These are phyloP conservation scores for Gymnocypris eckloni DNA, from an alignment of 2,797 vertebrate genomes.

Conservation along the genomic window DNA sequence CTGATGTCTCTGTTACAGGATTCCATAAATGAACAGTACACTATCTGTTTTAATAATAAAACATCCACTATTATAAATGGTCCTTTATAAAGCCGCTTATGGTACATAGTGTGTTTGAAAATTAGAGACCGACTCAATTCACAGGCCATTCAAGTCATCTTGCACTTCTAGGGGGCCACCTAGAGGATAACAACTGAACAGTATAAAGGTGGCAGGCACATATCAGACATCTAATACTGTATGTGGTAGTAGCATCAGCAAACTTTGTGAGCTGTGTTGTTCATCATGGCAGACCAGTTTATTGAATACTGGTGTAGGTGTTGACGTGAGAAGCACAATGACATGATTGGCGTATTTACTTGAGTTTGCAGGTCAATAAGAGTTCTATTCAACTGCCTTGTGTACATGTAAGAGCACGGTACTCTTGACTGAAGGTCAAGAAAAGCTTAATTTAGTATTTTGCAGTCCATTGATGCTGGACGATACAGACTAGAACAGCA, in stretches of 20 bases:
- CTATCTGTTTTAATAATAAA: neutral
- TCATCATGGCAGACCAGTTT: neutral
- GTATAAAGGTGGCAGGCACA: neutral
- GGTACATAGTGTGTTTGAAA: conserved; percentile 26
- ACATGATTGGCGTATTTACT: neutral
- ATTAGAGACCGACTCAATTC: neutral
- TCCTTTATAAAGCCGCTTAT: conserved; percentile 20
- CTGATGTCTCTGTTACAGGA: neutral
- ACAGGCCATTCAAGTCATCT: neutral
- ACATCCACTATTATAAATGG: neutral
- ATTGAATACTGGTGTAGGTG: neutral
- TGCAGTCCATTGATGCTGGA: too few species aligned
- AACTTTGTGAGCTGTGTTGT: neutral
- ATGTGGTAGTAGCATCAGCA: neutral
- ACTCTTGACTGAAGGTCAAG: too few species aligned
- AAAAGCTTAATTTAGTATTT: too few species aligned
- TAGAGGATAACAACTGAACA: conserved; percentile 3
- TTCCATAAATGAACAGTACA: conserved; percentile 8
- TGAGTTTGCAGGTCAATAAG: too few species aligned
- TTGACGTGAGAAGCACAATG: neutral
- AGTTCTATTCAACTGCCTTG: too few species aligned
- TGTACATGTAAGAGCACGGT: too few species aligned
- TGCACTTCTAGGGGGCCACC: neutral
- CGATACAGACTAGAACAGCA: too few species aligned
- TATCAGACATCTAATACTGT: neutral